Evolutionary conservation across 2,888 invertebrate species (phyloP).

Genomic region (Phymatocera aterrima): DNA sequence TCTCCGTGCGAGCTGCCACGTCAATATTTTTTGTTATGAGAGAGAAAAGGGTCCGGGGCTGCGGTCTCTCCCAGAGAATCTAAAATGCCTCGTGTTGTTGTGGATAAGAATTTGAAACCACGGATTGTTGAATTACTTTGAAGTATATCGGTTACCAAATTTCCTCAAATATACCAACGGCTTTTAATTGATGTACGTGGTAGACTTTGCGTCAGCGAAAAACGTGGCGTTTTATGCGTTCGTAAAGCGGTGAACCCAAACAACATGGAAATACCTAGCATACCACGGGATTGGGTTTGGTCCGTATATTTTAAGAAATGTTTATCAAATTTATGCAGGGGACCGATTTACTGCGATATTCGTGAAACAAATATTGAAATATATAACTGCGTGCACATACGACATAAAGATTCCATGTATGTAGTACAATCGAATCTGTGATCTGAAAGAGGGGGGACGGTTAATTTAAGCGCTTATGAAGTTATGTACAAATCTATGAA

Average conservation of each 20-base stretch:
- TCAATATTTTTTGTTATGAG: conserved; percentile 11
- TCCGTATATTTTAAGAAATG: conserved; percentile 7
- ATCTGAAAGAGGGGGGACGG: too few species aligned
- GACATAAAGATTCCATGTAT: neutral
- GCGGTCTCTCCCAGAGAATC: neutral
- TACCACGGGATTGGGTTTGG: neutral
- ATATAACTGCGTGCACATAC: neutral
- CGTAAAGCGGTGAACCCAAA: neutral
- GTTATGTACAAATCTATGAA: too few species aligned
- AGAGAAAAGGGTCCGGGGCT: neutral
- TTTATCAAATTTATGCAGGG: neutral
- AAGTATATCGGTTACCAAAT: neutral
- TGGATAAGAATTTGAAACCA: neutral
- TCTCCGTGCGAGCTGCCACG: neutral
- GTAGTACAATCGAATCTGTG: too few species aligned
- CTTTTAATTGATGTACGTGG: neutral
- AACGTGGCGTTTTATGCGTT: conserved; percentile 23
- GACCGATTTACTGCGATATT: neutral
- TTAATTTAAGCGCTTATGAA: too few species aligned
- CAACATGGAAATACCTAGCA: neutral
- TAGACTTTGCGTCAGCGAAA: conserved; percentile 2
- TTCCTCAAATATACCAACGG: neutral
- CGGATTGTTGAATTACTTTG: neutral
- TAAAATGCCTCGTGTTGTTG: conserved; percentile 3
- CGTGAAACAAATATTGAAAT: neutral